Base-by-base conservation (phyloP, 2,113 vertebrate genomes). In the Zingel zingel region DNA sequence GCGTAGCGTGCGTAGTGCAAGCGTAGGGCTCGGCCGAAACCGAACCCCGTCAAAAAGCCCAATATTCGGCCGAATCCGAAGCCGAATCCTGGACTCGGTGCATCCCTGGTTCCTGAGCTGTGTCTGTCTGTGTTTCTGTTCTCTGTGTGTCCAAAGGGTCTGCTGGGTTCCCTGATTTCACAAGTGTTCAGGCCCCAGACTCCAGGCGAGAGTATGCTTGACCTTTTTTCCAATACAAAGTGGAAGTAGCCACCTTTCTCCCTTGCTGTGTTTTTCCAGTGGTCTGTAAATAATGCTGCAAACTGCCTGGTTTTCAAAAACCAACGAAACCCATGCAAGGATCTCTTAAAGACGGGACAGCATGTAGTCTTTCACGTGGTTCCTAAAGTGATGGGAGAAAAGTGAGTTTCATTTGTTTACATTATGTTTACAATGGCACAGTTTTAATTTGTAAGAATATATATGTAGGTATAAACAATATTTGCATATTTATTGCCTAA, bases 351-450 rank as follows among this genome's bases (percentile, higher is more conserved):
- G 94, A 94, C 87, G 90, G 89, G 90, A 89, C 67, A 92, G 94
- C 86, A 93, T 89, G 45, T 39, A 25, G 82, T 89, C 74, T 92
- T 71, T 88, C 94, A 93, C 89, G 90, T 95, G 84, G 89, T 94
- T 95, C 95, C 82, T 94, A 91, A 94, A 94, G 92, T 92, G 77
- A 94, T 93, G 96, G 96, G 96, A 95, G 94, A 96, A 92, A 96
- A 91, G 93, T 94, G 96, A 96, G 93, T 97, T 98, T 97, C 92
- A 94, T 97, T 98, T 97, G 98, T 99, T 99, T 99, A 99, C 98
- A 99, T 98, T 97, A 96, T 96, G 97, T 99, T 99, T 99, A 98
- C 97, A 97, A 96, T 97, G 96, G 96, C 97, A 98, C 97, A 97
- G 94, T 95, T 97, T 93, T 97, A 92, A 97, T 98, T 98, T 97